Evolutionary conservation across 2,888 invertebrate genomes (phyloP), one percentile per base, ranked within the genome.

Genomic region (Nomada lathburiana): DNA sequence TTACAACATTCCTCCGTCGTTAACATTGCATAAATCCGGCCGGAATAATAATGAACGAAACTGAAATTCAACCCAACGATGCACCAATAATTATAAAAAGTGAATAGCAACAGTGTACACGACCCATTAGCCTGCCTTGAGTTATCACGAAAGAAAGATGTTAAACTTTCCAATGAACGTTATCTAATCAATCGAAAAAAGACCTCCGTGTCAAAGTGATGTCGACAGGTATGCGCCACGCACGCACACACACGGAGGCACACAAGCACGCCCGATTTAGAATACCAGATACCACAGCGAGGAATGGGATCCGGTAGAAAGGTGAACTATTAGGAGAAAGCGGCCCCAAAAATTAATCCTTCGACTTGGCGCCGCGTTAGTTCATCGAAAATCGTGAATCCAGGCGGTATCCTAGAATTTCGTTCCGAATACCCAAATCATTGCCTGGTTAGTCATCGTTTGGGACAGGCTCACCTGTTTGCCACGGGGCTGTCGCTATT

Each of bases 291-390:
- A 64, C 72, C 26, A 42, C 44, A 55, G 62, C 67, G 74, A 52
- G 62, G 67, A 76, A 82, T 47, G 36, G 59, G 72, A 55, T 78
- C 63, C 83, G 74, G 84, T 86, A 85, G 87, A 88, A 89, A 86
- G 83, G 78, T 60, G 81, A 82, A 73, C 86, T 86, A 85, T 88
- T 89, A 86, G 82, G 90, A 90, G 89, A 92, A 92, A 92, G 92
- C 92, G 92, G 90, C 88, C 89, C 92, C 91, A 76, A 92, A 92
- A 92, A 87, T 87, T 88, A 89, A 89, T 89, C 83, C 74, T 83
- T 75, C 81, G 72, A 47, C 53, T 64, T 64, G 70, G 64, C 80
- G 71, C 73, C 76, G 76, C 62, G 67, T 26, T 67, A 71, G 59
- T 72, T 71, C 70, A 69, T 82, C 84, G 62, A 79, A 81, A 82